A percentile compares a stretch with the other conserved stretches of the same genome.
Evolutionary conservation across 2,797 vertebrate genomes (phyloP).

Genomic region (Buceros bicornis): DNA sequence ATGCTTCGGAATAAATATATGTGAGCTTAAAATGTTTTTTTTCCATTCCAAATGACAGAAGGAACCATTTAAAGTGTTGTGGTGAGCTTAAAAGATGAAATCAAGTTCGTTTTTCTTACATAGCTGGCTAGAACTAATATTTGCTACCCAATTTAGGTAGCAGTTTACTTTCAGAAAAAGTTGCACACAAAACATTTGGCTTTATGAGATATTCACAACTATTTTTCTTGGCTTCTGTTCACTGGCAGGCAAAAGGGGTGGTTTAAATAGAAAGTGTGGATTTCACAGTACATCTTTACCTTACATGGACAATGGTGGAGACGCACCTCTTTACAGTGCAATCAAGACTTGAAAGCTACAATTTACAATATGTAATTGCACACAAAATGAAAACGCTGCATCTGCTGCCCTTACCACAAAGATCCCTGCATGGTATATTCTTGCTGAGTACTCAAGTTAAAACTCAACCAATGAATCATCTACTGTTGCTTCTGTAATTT

Average conservation of each 20-base stretch:
- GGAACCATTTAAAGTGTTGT: slow-evolving; percentile 59
- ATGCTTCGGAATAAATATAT: slow-evolving; percentile 31
- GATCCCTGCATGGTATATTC: background rate
- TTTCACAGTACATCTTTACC: background rate
- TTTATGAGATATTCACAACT: slow-evolving; percentile 22
- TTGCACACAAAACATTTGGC: slow-evolving; percentile 9
- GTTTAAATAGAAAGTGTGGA: background rate
- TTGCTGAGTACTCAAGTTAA: slow-evolving; percentile 53
- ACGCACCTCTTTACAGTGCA: background rate
- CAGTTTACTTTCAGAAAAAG: slow-evolving; percentile 44
- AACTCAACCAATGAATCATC: slow-evolving; percentile 60
- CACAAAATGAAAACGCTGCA: slow-evolving; percentile 37
- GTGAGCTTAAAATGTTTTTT: background rate
- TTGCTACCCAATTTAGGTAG: slow-evolving; percentile 50
- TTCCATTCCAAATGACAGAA: slow-evolving; percentile 46
- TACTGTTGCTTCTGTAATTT: slow-evolving; percentile 60
- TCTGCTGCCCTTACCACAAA: slow-evolving; percentile 38
- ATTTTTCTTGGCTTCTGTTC: slow-evolving; percentile 26
- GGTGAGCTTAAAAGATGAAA: slow-evolving; percentile 45
- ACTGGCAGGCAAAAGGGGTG: background rate
- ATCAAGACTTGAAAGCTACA: slow-evolving; percentile 28
- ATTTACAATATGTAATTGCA: background rate
- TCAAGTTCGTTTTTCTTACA: slow-evolving; percentile 25
- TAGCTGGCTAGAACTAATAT: slow-evolving; percentile 62
- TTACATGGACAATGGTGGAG: background rate